Percentiles rank a stretch among this genome's conserved stretches.
These are phyloP conservation scores for Charaxes varanes DNA, from an alignment of 1,140 invertebrate species.

Conservation along the genomic window DNA sequence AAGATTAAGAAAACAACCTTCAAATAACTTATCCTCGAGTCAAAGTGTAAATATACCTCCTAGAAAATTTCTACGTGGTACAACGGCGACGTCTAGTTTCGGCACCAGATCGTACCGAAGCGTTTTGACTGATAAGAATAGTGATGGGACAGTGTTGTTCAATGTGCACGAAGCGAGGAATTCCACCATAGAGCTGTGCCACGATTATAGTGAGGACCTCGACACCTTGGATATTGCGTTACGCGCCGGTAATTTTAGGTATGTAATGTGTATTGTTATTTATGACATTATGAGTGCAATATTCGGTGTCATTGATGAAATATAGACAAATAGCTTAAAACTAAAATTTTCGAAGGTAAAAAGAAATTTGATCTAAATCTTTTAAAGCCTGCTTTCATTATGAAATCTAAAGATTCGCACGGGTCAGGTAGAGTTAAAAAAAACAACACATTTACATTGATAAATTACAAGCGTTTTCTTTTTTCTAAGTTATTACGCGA, in stretches of 20 bases:
- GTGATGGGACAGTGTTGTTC: constrained; percentile 57
- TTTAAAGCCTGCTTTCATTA: too few relatives aligned
- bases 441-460: too few relatives aligned
- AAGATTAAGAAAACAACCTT: constrained; percentile 34
- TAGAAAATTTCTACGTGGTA: constrained; percentile 37
- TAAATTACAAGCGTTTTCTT: too few relatives aligned
- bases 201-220: constrained; percentile 60
- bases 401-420: too few relatives aligned
- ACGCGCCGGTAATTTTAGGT: constrained; percentile 70
- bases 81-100: constrained; percentile 46
- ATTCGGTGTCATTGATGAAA: too few relatives aligned
- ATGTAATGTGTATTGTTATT: constrained; percentile 18
- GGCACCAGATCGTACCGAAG: constrained; percentile 56
- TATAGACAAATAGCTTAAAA: too few relatives aligned
- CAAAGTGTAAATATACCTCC: constrained; percentile 29
- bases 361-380: too few relatives aligned
- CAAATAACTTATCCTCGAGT: constrained; percentile 20
- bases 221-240: constrained; percentile 61
- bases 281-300: too few relatives aligned
- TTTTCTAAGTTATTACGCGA: too few relatives aligned
- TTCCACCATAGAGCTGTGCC: constrained; percentile 62
- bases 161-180: constrained; percentile 68
- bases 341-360: too few relatives aligned
- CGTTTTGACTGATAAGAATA: constrained; percentile 56
- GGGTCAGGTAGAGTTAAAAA: too few relatives aligned